Evolutionary conservation across 1,140 invertebrate genomes (phyloP).

Genomic region (Caenorhabditis latens): DNA sequence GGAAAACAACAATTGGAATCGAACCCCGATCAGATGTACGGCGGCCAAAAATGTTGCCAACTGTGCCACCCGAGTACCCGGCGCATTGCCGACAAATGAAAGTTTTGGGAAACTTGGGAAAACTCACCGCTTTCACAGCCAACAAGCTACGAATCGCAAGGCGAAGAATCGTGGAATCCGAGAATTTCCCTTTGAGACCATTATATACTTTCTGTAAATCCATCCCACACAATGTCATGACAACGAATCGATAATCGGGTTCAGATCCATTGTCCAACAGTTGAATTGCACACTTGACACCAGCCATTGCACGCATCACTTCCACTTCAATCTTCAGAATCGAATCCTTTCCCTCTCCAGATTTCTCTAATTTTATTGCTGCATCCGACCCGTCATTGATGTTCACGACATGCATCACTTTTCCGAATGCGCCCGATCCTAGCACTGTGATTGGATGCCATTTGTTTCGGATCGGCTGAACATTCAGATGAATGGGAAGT

Average conservation of each 20-base stretch:
- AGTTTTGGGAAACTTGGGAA: no score
- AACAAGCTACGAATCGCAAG: slow-evolving; percentile 25
- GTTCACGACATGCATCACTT: slow-evolving; percentile 20
- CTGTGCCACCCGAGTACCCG: no score
- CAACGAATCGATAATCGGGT: neutral
- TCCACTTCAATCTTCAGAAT: slow-evolving; percentile 17
- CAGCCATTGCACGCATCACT: slow-evolving; percentile 16
- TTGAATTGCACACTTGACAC: neutral
- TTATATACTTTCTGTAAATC: slow-evolving; percentile 29
- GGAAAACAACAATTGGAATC: no score
- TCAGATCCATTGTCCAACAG: neutral
- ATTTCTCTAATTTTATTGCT: slow-evolving; percentile 14
- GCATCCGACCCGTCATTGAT: neutral
- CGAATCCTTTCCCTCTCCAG: neutral
- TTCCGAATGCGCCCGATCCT: slow-evolving; percentile 24
- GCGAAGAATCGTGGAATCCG: slow-evolving; percentile 33
- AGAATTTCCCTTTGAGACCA: neutral
- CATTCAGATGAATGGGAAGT: no score
- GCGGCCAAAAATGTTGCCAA: no score
- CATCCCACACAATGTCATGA: slow-evolving; percentile 37
- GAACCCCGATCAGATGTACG: no score
- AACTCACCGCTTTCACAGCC: slow-evolving; percentile 29
- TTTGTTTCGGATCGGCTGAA: slow-evolving; percentile 5
- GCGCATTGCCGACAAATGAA: no score
- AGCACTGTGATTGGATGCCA: slow-evolving; percentile 13